Conservation (phyloP, 2,888 invertebrate species). For the Thalpophila matura region DNA sequence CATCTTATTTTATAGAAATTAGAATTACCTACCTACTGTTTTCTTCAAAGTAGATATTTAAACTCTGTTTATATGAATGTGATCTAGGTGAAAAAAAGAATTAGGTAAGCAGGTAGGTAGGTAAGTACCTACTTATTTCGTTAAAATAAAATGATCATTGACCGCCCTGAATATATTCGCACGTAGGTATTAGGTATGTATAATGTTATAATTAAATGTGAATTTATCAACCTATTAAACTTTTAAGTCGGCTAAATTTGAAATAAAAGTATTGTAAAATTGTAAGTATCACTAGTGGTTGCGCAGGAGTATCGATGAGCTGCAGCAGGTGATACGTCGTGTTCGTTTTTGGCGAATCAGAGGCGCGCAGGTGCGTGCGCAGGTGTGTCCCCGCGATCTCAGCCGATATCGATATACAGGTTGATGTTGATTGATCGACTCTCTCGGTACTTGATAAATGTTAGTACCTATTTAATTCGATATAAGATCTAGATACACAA, state of each 20-base stretch:
- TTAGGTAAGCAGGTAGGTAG: too few relatives aligned
- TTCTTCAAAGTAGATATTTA: too few relatives aligned
- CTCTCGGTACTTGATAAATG: neutral
- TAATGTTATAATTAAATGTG: neutral
- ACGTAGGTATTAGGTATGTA: too few relatives aligned
- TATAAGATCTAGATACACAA: too few relatives aligned
- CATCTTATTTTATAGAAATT: too few relatives aligned
- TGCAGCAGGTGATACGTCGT: slow-evolving; percentile 84
- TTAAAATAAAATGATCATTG: neutral
- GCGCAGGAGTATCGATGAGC: slow-evolving; percentile 65
- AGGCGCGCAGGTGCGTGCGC: slow-evolving; percentile 83
- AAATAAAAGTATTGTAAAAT: slow-evolving; percentile 35
- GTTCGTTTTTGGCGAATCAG: slow-evolving; percentile 89
- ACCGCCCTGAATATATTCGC: neutral
- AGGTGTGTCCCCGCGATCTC: slow-evolving; percentile 87
- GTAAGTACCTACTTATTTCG: too few relatives aligned
- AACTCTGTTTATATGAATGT: too few relatives aligned
- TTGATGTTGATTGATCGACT: slow-evolving; percentile 63
- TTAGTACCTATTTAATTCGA: neutral
- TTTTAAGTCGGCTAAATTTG: slow-evolving; percentile 11
- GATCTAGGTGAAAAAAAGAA: too few relatives aligned
- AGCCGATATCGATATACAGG: slow-evolving; percentile 82
- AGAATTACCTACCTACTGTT: too few relatives aligned
- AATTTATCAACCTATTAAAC: slow-evolving; percentile 1
- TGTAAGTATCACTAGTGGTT: slow-evolving; percentile 43